Conservation (phyloP, 37 sponge, comb jelly and placozoan species). For the Halisarca cf. caerulea region DNA sequence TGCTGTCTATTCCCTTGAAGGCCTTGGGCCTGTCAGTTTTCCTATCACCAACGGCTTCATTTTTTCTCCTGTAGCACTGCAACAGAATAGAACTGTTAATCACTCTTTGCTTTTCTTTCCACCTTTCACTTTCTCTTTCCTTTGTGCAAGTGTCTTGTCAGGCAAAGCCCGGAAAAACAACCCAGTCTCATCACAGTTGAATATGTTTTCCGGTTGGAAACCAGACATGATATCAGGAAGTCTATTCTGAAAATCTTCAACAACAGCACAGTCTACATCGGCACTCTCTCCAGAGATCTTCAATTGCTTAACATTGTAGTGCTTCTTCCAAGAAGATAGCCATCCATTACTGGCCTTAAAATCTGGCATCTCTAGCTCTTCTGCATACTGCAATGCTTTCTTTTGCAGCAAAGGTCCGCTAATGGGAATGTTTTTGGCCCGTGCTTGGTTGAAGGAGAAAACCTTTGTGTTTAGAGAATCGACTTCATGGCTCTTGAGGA, state of each 20-base stretch:
- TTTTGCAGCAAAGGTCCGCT: conserved; percentile 12
- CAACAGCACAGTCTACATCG: not conserved
- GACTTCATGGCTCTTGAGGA: not conserved
- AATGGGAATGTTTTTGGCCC: conserved; percentile 10
- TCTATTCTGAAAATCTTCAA: not conserved
- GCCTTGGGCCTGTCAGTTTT: not conserved
- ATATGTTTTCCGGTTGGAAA: not conserved
- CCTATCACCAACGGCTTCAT: conserved; percentile 19
- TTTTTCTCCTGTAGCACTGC: not conserved
- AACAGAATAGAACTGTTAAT: conserved; percentile 6
- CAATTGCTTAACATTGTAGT: not conserved
- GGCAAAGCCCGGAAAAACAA: conserved; percentile 26
- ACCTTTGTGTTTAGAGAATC: not conserved
- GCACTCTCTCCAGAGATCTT: not conserved
- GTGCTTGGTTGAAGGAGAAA: not conserved
- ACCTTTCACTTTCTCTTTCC: not conserved
- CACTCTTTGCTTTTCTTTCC: not conserved
- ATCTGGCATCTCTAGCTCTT: not conserved
- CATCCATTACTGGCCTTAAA: conserved; percentile 30
- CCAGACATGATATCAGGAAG: not conserved
- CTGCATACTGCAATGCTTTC: conserved; percentile 18
- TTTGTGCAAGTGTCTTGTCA: not conserved
- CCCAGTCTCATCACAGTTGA: conserved; percentile 5
- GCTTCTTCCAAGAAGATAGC: conserved; percentile 11
- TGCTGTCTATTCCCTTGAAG: not conserved